A percentile compares a stretch with the other conserved stretches of the same genome.
Evolutionary conservation across 2,888 invertebrate genomes (phyloP).

Genomic region (Athrips mouffetella): DNA sequence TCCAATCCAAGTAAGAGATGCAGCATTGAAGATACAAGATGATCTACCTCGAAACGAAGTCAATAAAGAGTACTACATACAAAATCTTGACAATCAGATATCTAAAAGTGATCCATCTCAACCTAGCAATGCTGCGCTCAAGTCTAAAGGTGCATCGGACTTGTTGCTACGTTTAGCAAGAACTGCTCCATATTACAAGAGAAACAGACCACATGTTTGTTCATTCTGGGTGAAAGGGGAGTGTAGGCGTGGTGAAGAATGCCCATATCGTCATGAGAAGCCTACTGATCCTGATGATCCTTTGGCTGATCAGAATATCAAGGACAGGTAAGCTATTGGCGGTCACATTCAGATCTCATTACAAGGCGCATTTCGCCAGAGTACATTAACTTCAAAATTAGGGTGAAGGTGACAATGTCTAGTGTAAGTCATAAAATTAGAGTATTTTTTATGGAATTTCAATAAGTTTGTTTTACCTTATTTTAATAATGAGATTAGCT

Average conservation of each 20-base stretch:
- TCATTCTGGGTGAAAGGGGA: conserved; percentile 99
- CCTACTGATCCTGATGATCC: conserved; percentile 99
- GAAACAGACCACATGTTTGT: conserved; percentile 96
- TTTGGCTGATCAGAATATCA: conserved; percentile 96
- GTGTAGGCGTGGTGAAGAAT: conserved; percentile 96
- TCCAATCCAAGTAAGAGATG: conserved; percentile 93
- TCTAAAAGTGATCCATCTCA: conserved; percentile 70
- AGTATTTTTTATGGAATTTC: too few relatives aligned
- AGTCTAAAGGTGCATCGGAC: conserved; percentile 88
- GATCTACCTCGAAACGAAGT: conserved; percentile 95
- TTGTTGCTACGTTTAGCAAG: conserved; percentile 91
- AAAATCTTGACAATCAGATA: conserved; percentile 90
- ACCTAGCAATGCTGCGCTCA: conserved; percentile 81
- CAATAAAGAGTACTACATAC: conserved; percentile 96
- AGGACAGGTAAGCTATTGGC: conserved; percentile 89
- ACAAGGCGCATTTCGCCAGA: too few relatives aligned
- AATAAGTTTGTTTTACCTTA: too few relatives aligned
- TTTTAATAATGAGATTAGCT: too few relatives aligned
- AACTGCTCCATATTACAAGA: conserved; percentile 96
- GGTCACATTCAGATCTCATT: too few relatives aligned
- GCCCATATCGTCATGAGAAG: conserved; percentile 97
- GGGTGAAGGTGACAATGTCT: too few relatives aligned
- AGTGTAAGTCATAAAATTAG: too few relatives aligned
- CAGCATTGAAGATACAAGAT: conserved; percentile 92
- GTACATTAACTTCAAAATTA: too few relatives aligned